A percentile compares a stretch with the other conserved stretches of the same genome.
These are phyloP conservation scores for Blennius ocellaris DNA, from an alignment of 2,113 vertebrate genomes.

Conservation along the genomic window DNA sequence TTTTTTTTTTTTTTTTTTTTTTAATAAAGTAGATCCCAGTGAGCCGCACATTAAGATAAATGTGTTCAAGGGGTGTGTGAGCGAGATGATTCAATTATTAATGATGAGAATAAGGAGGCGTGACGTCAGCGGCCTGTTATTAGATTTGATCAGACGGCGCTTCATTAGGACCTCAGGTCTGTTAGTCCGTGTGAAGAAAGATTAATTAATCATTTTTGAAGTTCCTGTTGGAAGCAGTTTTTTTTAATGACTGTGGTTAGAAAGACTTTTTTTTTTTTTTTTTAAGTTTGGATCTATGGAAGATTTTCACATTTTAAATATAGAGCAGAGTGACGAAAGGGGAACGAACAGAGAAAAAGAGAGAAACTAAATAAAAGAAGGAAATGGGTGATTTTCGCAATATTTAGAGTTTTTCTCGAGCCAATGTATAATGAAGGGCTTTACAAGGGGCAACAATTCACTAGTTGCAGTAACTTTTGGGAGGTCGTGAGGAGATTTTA, in stretches of 20 bases:
- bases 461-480: not conserved
- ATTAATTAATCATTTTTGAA: no score
- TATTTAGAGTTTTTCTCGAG: no score
- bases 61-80: not conserved
- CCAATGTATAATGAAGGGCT: no score
- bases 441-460: not conserved
- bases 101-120: not conserved
- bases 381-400: no score
- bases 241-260: not conserved
- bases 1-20: no score
- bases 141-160: constrained; percentile 2
- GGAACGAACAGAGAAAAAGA: no score
- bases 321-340: no score
- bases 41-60: not conserved
- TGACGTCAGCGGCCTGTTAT: not conserved
- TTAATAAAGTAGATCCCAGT: not conserved
- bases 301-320: no score
- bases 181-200: no score
- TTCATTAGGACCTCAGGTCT: constrained; percentile 2
- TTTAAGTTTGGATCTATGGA: no score
- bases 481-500: not conserved
- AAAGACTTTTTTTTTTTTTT: no score
- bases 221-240: not conserved
- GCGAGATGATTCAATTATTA: constrained; percentile 1
- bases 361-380: no score